Conservation (phyloP, 2,113 vertebrate genomes). For the Tetrax tetrax region DNA sequence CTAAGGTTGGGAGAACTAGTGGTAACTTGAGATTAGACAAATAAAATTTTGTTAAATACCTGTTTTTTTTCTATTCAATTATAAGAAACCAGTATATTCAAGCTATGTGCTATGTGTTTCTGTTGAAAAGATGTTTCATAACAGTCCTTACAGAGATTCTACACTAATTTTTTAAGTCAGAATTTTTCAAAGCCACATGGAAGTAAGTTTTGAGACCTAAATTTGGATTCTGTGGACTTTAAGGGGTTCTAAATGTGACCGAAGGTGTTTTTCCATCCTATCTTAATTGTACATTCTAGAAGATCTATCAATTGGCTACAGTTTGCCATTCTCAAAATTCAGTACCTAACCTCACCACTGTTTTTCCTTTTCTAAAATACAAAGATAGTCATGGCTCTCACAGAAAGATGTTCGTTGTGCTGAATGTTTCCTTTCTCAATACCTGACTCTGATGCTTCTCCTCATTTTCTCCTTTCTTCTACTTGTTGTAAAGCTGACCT, state of each 20-base stretch:
- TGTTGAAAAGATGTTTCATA: not conserved
- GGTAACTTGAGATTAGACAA: not conserved
- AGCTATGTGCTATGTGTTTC: not conserved
- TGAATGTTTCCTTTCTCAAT: constrained; percentile 42
- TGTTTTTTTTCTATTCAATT: not conserved
- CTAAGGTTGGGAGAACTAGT: not conserved
- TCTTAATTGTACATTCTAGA: not conserved
- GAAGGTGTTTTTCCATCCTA: not conserved
- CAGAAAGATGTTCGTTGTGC: constrained; percentile 2
- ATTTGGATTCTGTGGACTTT: not conserved
- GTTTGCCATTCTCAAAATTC: not conserved
- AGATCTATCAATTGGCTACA: not conserved
- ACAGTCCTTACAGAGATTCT: not conserved
- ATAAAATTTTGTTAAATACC: not conserved
- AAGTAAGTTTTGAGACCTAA: not conserved
- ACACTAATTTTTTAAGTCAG: not conserved
- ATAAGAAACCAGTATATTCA: not conserved
- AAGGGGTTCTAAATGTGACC: not conserved
- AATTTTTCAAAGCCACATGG: not conserved
- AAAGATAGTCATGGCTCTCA: not conserved
- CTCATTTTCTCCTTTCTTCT: constrained; percentile 73
- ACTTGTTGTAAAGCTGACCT: constrained; percentile 67
- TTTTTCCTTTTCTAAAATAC: not conserved
- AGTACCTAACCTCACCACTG: not conserved
- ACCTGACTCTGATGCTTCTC: constrained; percentile 67